Evolutionary conservation across 1,140 invertebrate genomes (phyloP), one percentile per base, ranked within the genome.

Genomic region (Sycophaga agraensis): DNA sequence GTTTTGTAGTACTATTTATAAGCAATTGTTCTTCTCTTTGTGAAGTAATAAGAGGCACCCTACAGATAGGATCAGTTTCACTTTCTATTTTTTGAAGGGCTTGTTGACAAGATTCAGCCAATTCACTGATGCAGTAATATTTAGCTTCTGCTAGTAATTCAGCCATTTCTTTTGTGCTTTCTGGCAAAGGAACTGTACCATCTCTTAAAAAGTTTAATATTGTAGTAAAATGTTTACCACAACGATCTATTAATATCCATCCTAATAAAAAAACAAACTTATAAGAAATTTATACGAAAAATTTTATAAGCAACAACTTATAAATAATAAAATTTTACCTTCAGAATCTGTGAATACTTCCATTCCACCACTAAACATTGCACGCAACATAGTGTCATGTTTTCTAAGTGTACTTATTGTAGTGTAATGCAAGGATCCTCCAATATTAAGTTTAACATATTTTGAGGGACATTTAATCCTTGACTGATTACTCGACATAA

Each of bases 291-390:
- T 5, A 24, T 2, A 24, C 4, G 11, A 19, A 42, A 42, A 19
- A 9, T 42, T 42, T 42, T 19, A 8, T 42, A 1, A 8, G 12
- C 2, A 42, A 42, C 24, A 2, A 28, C 14, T 7, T n/a, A n/a
- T n/a, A n/a, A n/a, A n/a, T 1, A 7, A 28, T 31, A 1, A n/a
- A 11, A 11, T 6, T 17, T 24, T 78, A 96, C 95, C 97, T 87
- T 99, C 97, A 19, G 92, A 91, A 84, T 99, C 97, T 51, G 94
- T 97, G 7, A 97, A 83, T 46, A 99, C 94, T 83, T 98, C 95
- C 93, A 98, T 96, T 70, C 96, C 84, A 4, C 97, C 96, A 82
- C 94, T 97, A 74, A 99, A 99, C 97, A 99, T 99, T 4, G 96
- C 96, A 73, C 95, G 84, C 5, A 99, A 79, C 97, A 99, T 99